Percentiles rank a stretch among this genome's conserved stretches.
phyloP scores from a whole-genome alignment of 2,113 vertebrate genomes.

The Andinoacara biseriatus region DNA sequence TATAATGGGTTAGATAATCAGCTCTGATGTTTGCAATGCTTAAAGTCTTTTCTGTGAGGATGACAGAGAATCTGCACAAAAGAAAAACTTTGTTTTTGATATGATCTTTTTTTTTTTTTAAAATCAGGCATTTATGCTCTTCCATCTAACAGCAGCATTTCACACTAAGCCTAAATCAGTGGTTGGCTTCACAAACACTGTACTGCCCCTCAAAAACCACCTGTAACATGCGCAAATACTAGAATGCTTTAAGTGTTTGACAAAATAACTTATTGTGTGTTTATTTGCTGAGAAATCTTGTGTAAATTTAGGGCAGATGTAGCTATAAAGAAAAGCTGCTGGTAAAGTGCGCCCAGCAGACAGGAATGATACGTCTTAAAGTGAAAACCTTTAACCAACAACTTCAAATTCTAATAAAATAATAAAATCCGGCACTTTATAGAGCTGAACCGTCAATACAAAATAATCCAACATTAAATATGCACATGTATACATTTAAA shows the following conservation, averaged over 20 bases:
- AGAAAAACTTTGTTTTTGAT: constrained; percentile 19
- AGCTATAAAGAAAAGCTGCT: constrained; percentile 15
- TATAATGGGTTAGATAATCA: neutral
- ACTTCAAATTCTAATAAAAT: neutral
- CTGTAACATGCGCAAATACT: neutral
- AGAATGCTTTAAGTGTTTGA: neutral
- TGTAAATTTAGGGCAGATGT: neutral
- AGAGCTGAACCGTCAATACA: neutral
- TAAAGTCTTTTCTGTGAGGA: constrained; percentile 58
- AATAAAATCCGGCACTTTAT: neutral
- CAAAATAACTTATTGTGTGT: neutral
- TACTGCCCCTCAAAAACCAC: neutral
- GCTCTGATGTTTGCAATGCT: neutral
- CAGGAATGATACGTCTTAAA: constrained; percentile 5
- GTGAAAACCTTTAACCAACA: neutral
- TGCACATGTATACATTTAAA: neutral
- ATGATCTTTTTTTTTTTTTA: neutral
- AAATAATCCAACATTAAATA: neutral
- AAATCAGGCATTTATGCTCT: neutral
- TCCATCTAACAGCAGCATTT: neutral
- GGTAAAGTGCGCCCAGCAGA: constrained; percentile 23
- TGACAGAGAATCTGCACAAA: constrained; percentile 19
- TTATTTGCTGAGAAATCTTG: neutral
- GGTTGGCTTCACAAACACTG: neutral
- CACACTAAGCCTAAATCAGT: neutral